Conservation (phyloP, 2,797 vertebrate species). For the Acomys russatus region DNA sequence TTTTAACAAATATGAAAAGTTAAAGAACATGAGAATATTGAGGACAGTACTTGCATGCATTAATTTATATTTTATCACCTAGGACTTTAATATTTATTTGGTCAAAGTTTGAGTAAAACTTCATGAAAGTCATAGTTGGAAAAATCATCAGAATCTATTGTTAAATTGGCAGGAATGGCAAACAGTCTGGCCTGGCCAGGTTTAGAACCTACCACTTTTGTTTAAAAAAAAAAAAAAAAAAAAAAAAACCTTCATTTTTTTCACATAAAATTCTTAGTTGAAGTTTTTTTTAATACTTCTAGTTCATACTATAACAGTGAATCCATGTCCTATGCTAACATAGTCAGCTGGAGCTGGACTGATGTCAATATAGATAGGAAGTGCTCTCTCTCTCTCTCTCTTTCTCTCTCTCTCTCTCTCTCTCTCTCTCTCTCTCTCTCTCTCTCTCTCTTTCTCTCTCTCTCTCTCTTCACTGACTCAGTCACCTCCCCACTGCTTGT, state of each 20-base stretch:
- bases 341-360: not conserved
- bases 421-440: too few species aligned
- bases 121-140: not conserved
- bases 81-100: not conserved
- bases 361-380: not conserved
- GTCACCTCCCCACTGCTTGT: not conserved
- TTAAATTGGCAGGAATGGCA: not conserved
- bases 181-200: not conserved
- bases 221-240: too few species aligned
- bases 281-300: not conserved
- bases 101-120: not conserved
- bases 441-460: too few species aligned
- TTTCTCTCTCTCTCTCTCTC: too few species aligned
- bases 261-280: not conserved
- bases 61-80: not conserved
- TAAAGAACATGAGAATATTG: not conserved
- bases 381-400: not conserved
- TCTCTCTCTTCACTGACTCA: not conserved
- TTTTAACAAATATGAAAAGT: slow-evolving; percentile 8
- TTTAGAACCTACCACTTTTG: not conserved
- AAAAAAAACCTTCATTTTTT: slow-evolving; percentile 44
- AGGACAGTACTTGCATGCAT: not conserved
- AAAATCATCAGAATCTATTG: not conserved
- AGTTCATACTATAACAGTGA: not conserved
- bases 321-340: not conserved